phyloP scores from a whole-genome alignment of 2,797 vertebrate species.

The Trichosurus vulpecula region DNA sequence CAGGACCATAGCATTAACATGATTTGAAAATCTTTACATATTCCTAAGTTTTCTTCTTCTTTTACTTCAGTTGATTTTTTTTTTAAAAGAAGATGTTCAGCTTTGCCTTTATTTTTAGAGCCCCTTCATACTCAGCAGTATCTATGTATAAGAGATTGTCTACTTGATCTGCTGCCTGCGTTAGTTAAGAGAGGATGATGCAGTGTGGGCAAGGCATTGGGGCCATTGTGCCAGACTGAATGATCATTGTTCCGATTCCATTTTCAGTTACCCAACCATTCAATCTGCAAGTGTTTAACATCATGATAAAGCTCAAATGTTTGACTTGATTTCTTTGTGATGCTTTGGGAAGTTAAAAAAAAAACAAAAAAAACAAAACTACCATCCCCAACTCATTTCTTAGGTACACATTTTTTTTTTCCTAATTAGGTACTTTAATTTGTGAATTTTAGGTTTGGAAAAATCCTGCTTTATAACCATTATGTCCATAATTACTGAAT shows the following conservation, averaged over 20 bases:
- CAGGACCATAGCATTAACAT: background rate
- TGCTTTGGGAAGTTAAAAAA: constrained; percentile 22
- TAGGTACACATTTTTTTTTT: constrained; percentile 41
- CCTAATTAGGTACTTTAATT: background rate
- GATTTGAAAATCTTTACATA: constrained; percentile 53
- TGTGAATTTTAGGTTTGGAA: background rate
- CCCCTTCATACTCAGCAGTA: constrained; percentile 37
- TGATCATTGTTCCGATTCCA: constrained; percentile 47
- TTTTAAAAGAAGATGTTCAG: constrained; percentile 54
- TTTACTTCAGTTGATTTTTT: constrained; percentile 32
- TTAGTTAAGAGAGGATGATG: constrained; percentile 21
- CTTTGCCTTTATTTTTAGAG: constrained; percentile 54
- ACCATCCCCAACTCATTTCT: background rate
- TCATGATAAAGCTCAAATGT: constrained; percentile 67
- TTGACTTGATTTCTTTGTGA: constrained; percentile 36
- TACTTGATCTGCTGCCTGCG: background rate
- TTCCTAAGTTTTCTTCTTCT: constrained; percentile 33
- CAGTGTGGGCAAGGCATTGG: constrained; percentile 56
- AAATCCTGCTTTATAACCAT: background rate
- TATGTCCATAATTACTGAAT: background rate
- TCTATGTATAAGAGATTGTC: constrained; percentile 56
- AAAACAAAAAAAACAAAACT: background rate
- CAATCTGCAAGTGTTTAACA: background rate
- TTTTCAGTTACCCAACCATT: constrained; percentile 35
- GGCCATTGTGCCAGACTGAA: constrained; percentile 51